Evolutionary conservation across 1,140 invertebrate genomes (phyloP).

Genomic region (Tachypleus tridentatus): DNA sequence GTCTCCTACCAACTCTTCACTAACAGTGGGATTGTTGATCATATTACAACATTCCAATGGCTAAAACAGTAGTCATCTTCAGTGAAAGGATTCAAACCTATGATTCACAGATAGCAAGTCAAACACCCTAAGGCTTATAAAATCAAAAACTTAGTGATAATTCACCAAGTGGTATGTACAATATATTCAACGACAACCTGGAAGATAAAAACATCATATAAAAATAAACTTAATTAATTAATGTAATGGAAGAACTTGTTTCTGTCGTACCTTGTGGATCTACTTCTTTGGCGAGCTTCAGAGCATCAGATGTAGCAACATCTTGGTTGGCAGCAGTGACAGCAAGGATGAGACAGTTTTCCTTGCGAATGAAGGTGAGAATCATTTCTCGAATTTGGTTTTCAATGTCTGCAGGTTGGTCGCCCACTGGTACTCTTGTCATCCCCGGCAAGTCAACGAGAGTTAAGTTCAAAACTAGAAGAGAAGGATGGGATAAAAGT

Average conservation of each 20-base stretch:
- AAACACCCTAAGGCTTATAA: too few relatives aligned
- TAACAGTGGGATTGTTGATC: too few relatives aligned
- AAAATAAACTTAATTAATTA: not conserved
- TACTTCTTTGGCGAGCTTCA: slow-evolving; percentile 87
- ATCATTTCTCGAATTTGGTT: slow-evolving; percentile 88
- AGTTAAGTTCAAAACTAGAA: slow-evolving; percentile 82
- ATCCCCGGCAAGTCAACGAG: slow-evolving; percentile 90
- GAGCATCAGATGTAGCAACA: slow-evolving; percentile 89
- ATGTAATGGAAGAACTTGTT: too few relatives aligned
- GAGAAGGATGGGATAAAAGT: slow-evolving; percentile 34
- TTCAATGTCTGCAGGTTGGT: slow-evolving; percentile 88
- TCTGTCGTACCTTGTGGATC: slow-evolving; percentile 63
- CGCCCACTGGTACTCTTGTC: slow-evolving; percentile 89
- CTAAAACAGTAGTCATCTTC: too few relatives aligned
- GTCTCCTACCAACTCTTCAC: too few relatives aligned
- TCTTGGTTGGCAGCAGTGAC: slow-evolving; percentile 95
- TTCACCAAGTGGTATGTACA: too few relatives aligned
- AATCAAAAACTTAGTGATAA: too few relatives aligned
- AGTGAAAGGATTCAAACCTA: too few relatives aligned
- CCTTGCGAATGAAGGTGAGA: slow-evolving; percentile 82
- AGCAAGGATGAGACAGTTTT: slow-evolving; percentile 86
- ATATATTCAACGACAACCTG: too few relatives aligned
- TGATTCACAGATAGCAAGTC: too few relatives aligned
- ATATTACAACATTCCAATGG: too few relatives aligned
- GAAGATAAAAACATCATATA: slow-evolving; percentile 1